Evolutionary conservation across 2,797 vertebrate genomes (phyloP).

Genomic region (Molossus molossus): DNA sequence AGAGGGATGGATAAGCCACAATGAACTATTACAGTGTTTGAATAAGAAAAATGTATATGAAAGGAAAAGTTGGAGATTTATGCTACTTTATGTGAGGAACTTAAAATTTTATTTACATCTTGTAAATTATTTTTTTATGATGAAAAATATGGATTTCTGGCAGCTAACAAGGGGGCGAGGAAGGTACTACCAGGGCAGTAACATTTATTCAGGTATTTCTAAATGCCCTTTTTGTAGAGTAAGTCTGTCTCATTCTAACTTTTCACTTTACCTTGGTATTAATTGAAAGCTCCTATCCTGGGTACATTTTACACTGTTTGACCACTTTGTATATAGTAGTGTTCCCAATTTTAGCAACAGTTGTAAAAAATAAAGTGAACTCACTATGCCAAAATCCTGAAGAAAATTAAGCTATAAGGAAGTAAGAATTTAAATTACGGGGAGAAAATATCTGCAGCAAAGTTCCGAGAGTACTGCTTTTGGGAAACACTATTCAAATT

Average conservation of each 20-base stretch:
- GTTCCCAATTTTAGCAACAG: constrained; percentile 50
- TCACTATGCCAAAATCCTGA: neutral
- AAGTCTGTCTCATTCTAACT: neutral
- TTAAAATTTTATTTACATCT: constrained; percentile 58
- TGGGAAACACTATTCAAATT: constrained; percentile 30
- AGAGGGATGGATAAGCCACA: constrained; percentile 13
- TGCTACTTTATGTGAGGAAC: constrained; percentile 38
- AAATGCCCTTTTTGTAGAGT: neutral
- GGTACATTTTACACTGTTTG: constrained; percentile 37
- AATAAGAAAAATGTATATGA: neutral
- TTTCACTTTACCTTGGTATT: neutral
- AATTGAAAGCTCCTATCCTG: constrained; percentile 33
- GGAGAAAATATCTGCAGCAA: neutral
- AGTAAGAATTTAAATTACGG: constrained; percentile 38
- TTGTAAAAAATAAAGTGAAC: neutral
- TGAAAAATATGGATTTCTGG: constrained; percentile 64
- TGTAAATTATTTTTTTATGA: neutral
- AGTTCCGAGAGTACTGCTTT: neutral
- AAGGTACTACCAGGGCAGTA: neutral
- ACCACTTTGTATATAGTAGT: constrained; percentile 24
- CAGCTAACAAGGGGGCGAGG: neutral
- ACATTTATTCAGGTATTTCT: constrained; percentile 8
- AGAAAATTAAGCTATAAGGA: neutral
- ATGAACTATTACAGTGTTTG: constrained; percentile 1
- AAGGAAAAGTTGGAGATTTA: constrained; percentile 16